phyloP scores from a whole-genome alignment of 2,888 invertebrate species.

The Tipula unca region DNA sequence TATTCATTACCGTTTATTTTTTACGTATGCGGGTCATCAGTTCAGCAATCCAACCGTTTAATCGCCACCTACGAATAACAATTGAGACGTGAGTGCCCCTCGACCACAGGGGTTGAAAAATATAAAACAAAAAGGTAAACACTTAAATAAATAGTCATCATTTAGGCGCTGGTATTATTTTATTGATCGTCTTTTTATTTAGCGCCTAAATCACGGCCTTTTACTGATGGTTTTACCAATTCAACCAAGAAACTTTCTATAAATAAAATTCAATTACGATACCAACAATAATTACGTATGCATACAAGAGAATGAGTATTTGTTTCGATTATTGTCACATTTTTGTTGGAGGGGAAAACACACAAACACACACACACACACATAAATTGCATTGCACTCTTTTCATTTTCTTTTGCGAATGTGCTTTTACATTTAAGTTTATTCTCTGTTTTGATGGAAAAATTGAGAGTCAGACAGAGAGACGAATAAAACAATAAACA shows the following conservation, averaged over 20 bases:
- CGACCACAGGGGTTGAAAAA: no score
- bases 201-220: neutral
- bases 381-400: no score
- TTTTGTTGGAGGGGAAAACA: neutral
- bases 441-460: neutral
- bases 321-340: neutral
- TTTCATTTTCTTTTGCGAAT: neutral
- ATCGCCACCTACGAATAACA: no score
- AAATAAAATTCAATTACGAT: neutral
- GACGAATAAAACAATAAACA: neutral
- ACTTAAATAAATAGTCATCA: neutral
- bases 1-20: no score
- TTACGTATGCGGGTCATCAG: no score
- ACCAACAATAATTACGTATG: neutral
- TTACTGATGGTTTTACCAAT: neutral
- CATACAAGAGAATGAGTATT: neutral
- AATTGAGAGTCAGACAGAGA: neutral
- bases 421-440: neutral
- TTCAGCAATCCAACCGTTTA: no score
- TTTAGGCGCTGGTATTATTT: neutral
- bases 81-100: no score
- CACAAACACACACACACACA: neutral
- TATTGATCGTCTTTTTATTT: neutral
- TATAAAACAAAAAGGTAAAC: no score
- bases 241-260: neutral